Base-by-base conservation (phyloP, 2,797 vertebrate genomes). In the Pangasius mekongensis region DNA sequence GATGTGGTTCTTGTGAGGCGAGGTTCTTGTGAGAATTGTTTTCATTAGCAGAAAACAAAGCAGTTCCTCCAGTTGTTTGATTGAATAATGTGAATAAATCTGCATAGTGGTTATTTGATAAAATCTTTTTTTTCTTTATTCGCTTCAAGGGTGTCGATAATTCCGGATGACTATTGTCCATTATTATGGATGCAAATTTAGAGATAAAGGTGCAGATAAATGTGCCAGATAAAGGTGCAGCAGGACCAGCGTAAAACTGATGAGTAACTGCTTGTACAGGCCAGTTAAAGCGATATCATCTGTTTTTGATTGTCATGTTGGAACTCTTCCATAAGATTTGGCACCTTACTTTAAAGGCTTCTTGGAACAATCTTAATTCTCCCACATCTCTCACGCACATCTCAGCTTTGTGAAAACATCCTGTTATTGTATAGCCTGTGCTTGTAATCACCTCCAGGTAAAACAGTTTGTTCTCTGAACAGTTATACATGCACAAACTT, bases 261-360 rank as follows among this genome's bases (percentile, higher is more conserved):
- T 33, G 62, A 84, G 52, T 33, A 69, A 24, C 83, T 20, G 49
- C 62, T 33, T 54, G 30, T 54, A 84, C 5, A 36, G 1, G 30
- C 43, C 82, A 33, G 47, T 36, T 52, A 83, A 52, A 52, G 16
- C 2, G 1, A 67, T 82, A 24, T 69, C 83, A 69, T 69, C 83
- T 84, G 83, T 69, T 69, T 54, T 36, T 2, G 1, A 69, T 84
- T 67, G 64, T 8, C 64, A 69, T 13, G 22, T 84, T 69, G 27
- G 83, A 84, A 24, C 64, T 33, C 47, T 14, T 69, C 16, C 62
- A 69, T 84, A 69, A 84, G 83, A 54, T 69, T 69, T 84, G 83
- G 83, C 83, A 84, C n/a, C n/a, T 69, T 67, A 9, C n/a, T 69
- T 71, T 69, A 33, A 84, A 67, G 83, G n/a, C 64, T 24, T 69